Evolutionary conservation across 2,113 vertebrate genomes (phyloP).

Genomic region (Mormoops blainvillei): DNA sequence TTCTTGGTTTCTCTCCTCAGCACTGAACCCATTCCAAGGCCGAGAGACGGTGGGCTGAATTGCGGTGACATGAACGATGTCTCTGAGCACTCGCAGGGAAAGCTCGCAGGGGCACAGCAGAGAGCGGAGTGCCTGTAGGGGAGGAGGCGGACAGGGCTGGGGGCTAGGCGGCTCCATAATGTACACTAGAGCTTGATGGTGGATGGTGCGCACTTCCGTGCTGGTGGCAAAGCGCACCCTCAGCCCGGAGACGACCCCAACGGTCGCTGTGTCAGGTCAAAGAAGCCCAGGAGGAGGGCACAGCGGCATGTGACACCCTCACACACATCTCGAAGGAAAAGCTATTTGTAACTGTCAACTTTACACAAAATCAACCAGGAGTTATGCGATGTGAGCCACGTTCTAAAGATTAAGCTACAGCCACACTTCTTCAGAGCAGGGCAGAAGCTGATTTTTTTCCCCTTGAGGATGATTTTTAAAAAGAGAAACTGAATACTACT

Average conservation of each 20-base stretch:
- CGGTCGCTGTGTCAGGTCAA: neutral
- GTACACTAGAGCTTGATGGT: neutral
- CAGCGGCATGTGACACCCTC: neutral
- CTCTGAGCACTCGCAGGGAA: neutral
- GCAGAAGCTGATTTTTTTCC: neutral
- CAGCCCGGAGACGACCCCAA: neutral
- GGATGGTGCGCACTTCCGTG: neutral
- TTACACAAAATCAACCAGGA: neutral
- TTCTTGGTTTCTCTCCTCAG: conserved; percentile 41
- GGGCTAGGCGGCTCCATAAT: neutral
- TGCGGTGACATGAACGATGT: conserved; percentile 24
- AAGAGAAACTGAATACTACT: neutral
- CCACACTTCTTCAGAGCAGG: neutral
- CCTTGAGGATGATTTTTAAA: too few species aligned
- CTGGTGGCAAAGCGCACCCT: neutral
- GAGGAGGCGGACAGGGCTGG: neutral
- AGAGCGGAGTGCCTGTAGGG: neutral
- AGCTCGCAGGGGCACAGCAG: neutral
- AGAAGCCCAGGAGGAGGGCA: neutral
- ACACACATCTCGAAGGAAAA: neutral
- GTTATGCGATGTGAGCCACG: neutral
- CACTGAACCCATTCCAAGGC: conserved; percentile 54
- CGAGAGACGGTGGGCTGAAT: conserved; percentile 20
- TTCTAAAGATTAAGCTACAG: neutral
- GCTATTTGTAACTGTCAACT: neutral